A percentile compares a stretch with the other conserved stretches of the same genome.
These are phyloP conservation scores for Phoebastria nigripes DNA, from an alignment of 2,797 vertebrate species.

Conservation along the genomic window DNA sequence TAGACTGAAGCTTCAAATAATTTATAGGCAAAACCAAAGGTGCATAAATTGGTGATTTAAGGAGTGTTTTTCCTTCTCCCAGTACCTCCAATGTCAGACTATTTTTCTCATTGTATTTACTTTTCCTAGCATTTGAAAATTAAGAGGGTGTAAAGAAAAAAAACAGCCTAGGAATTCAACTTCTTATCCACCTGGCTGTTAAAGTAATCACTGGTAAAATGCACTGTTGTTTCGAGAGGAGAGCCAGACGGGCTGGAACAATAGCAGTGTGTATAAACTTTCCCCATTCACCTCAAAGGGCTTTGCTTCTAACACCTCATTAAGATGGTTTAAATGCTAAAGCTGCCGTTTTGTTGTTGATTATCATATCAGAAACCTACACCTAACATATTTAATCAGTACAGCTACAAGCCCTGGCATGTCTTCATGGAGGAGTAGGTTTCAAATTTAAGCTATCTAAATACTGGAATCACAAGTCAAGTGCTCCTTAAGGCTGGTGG, in stretches of 20 bases:
- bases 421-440: neutral
- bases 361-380: conserved; percentile 61
- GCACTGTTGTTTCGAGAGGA: conserved; percentile 3
- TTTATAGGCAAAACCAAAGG: neutral
- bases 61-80: neutral
- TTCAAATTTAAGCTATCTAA: neutral
- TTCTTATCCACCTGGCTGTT: conserved; percentile 23
- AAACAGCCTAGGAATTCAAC: conserved; percentile 14
- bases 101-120: neutral
- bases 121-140: neutral
- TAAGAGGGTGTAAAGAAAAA: neutral
- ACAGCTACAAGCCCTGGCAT: conserved; percentile 25
- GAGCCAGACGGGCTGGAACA: conserved; percentile 48
- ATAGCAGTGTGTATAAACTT: conserved; percentile 36
- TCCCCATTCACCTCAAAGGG: conserved; percentile 56
- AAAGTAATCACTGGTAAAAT: conserved; percentile 8
- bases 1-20: neutral
- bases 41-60: neutral
- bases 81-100: neutral
- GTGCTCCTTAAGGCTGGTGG: neutral
- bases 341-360: conserved; percentile 28
- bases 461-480: neutral
- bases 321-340: conserved; percentile 46
- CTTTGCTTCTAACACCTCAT: conserved; percentile 45
- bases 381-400: neutral